Percentiles rank a stretch among this genome's conserved stretches.
Evolutionary conservation across 1,140 invertebrate species (phyloP).

Genomic region (Cyphomyrmex costatus): DNA sequence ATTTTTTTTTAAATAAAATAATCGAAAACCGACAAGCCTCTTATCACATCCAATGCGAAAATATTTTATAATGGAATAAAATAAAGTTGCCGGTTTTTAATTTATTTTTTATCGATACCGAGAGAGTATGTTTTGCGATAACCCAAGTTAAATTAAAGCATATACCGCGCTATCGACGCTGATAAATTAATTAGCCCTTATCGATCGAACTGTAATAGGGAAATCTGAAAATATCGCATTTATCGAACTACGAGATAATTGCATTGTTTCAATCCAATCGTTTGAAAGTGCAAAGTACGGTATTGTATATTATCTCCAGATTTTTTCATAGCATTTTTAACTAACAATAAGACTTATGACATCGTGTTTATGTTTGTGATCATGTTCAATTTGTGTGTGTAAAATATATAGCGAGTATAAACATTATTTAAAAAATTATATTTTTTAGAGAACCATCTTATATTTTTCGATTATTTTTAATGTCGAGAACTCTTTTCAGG

Average conservation of each 20-base stretch:
- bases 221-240: slow-evolving; percentile 41
- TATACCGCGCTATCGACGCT: slow-evolving; percentile 9
- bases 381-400: neutral
- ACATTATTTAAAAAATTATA: neutral
- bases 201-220: slow-evolving; percentile 29
- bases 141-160: slow-evolving; percentile 36
- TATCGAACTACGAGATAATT: slow-evolving; percentile 33
- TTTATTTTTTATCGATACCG: slow-evolving; percentile 22
- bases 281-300: slow-evolving; percentile 1
- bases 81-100: neutral
- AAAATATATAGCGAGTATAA: neutral
- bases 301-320: neutral
- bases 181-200: slow-evolving; percentile 51
- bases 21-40: neutral
- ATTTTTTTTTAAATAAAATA: neutral
- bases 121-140: slow-evolving; percentile 31
- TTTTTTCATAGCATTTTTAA: neutral
- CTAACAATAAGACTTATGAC: neutral
- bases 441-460: neutral
- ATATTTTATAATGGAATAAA: slow-evolving; percentile 24
- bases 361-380: neutral
- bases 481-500: neutral
- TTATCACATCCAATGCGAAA: neutral
- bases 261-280: neutral
- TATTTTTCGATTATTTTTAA: slow-evolving; percentile 18